Conservation (phyloP, 2,113 vertebrate species). For the Podarcis cretensis region DNA sequence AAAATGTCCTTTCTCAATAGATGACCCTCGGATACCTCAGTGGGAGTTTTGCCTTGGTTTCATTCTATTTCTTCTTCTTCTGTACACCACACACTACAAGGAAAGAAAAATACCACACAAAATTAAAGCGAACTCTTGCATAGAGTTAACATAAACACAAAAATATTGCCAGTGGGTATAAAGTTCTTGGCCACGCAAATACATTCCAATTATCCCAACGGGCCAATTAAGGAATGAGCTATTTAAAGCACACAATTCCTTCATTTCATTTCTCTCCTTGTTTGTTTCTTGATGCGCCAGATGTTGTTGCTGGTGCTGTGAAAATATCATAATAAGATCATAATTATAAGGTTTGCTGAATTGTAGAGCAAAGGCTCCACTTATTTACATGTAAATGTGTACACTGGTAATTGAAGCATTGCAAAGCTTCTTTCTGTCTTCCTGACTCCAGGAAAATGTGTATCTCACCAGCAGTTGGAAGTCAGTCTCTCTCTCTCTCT, state of each 20-base stretch:
- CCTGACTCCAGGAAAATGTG: constrained; percentile 65
- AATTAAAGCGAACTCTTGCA: not conserved
- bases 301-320: constrained; percentile 65
- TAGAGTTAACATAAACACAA: constrained; percentile 17
- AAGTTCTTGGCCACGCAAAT: constrained; percentile 59
- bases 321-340: constrained; percentile 68
- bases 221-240: constrained; percentile 68
- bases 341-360: constrained; percentile 72
- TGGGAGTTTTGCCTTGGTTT: constrained; percentile 32
- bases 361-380: constrained; percentile 66
- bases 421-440: constrained; percentile 56
- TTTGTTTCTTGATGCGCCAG: constrained; percentile 66
- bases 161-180: constrained; percentile 43
- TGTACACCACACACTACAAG: not conserved
- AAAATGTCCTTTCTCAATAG: constrained; percentile 46
- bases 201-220: constrained; percentile 67
- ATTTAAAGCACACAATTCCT: constrained; percentile 63
- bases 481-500: not conserved
- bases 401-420: constrained; percentile 58
- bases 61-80: not conserved
- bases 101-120: constrained; percentile 13
- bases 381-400: constrained; percentile 73
- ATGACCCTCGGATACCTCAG: constrained; percentile 35
- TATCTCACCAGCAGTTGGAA: constrained; percentile 62
- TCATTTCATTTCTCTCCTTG: constrained; percentile 59